Evolutionary conservation across 2,797 vertebrate genomes (phyloP).

Genomic region (Anguilla megastoma): DNA sequence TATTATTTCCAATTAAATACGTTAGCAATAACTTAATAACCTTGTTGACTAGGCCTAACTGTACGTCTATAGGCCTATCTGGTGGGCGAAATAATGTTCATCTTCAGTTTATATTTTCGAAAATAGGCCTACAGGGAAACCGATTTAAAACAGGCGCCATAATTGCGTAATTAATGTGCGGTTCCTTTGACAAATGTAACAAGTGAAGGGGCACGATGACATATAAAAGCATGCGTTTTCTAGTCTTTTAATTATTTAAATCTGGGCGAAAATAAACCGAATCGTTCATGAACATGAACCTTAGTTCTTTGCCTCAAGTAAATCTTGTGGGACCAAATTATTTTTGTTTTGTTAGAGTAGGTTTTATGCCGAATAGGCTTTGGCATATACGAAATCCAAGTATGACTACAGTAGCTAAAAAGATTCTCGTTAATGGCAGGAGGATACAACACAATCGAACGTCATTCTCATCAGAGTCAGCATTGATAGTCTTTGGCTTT

Average conservation of each 20-base stretch:
- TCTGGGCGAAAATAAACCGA: neutral
- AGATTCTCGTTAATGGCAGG: neutral
- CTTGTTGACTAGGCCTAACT: neutral
- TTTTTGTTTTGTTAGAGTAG: no score
- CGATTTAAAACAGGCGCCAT: neutral
- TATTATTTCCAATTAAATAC: neutral
- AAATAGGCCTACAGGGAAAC: neutral
- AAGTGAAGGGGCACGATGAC: neutral
- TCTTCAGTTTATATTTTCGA: neutral
- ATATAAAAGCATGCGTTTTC: neutral
- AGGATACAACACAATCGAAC: neutral
- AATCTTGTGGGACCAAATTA: neutral
- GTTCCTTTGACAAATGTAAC: neutral
- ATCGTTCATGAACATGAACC: neutral
- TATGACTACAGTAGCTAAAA: neutral
- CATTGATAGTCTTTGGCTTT: slow-evolving; percentile 39
- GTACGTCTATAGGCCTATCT: neutral
- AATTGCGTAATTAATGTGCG: neutral
- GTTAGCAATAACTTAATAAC: neutral
- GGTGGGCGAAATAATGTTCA: neutral
- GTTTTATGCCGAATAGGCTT: neutral
- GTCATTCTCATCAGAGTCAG: slow-evolving; percentile 16
- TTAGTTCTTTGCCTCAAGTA: neutral
- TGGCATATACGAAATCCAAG: neutral
- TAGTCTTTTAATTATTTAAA: neutral